A percentile compares a stretch with the other conserved stretches of the same genome.
Conservation (phyloP, 2,113 vertebrate species). For the Nycticebus coucang region DNA sequence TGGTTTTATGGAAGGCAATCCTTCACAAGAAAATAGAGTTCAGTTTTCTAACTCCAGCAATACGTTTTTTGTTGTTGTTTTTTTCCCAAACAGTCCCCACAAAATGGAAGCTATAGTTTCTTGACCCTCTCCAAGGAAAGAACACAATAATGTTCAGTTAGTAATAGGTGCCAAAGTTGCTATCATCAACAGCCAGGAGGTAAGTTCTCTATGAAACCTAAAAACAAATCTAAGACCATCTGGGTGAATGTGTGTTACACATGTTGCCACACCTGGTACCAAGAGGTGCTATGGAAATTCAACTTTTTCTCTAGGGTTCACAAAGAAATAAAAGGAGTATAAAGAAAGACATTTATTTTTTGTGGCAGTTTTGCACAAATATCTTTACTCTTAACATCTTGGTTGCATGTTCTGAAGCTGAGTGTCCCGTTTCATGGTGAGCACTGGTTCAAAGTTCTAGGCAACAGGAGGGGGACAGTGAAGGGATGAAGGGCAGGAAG, state of each 20-base stretch:
- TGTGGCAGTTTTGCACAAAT: neutral
- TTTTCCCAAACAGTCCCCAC: neutral
- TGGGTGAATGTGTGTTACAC: neutral
- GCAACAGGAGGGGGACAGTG: neutral
- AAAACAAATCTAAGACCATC: neutral
- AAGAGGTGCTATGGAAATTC: neutral
- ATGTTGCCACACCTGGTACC: neutral
- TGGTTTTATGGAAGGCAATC: neutral
- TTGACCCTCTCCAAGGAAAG: neutral
- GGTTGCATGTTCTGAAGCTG: neutral
- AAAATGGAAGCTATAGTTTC: conserved; percentile 5
- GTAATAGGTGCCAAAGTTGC: conserved; percentile 1
- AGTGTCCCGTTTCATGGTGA: neutral
- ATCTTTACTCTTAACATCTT: neutral
- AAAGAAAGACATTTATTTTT: neutral
- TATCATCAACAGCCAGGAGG: neutral
- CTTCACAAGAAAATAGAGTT: neutral
- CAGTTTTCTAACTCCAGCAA: neutral
- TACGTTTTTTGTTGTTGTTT: neutral
- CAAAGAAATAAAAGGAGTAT: neutral
- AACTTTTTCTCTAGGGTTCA: neutral
- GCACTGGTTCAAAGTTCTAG: neutral
- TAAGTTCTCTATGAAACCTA: conserved; percentile 38
- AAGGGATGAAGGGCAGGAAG: neutral
- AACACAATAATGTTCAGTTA: neutral